Percentiles rank a stretch among this genome's conserved stretches.
Conservation (phyloP, 2,113 vertebrate species). For the Peromyscus maniculatus region DNA sequence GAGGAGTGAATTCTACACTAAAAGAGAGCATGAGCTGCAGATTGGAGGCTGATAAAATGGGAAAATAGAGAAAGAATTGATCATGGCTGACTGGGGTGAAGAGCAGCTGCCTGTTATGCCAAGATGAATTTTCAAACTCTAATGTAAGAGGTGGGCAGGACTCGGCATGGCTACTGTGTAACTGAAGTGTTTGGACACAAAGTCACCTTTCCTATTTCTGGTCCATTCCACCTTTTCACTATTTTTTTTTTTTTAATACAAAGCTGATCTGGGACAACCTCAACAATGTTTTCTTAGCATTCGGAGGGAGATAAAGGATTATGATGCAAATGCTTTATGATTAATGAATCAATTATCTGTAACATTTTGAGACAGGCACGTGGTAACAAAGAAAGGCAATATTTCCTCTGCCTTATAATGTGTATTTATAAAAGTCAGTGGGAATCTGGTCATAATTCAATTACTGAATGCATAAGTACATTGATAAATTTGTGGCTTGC, state of each 20-base stretch:
- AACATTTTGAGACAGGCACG: conserved; percentile 47
- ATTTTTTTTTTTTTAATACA: neutral
- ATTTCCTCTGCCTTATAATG: neutral
- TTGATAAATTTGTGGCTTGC: conserved; percentile 13
- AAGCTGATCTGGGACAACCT: neutral
- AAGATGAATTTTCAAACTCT: conserved; percentile 33
- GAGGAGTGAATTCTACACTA: neutral
- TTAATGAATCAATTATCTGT: conserved; percentile 23
- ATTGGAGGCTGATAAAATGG: conserved; percentile 62
- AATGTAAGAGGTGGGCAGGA: conserved; percentile 30
- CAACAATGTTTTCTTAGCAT: conserved; percentile 43
- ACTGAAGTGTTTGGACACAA: conserved; percentile 1
- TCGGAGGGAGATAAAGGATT: conserved; percentile 17
- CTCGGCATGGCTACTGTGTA: conserved; percentile 1
- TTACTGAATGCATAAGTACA: neutral
- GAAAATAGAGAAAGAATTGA: neutral
- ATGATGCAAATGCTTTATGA: conserved; percentile 20
- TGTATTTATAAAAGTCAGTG: neutral
- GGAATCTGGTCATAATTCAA: neutral
- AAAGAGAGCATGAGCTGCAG: conserved; percentile 59
- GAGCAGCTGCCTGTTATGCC: neutral
- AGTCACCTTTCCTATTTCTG: neutral
- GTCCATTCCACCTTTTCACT: neutral
- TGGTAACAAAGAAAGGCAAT: neutral
- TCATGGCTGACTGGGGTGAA: conserved; percentile 60